Percentiles rank a stretch among this genome's conserved stretches.
Conservation (phyloP, 2,113 vertebrate genomes). For the Carettochelys insculpta region DNA sequence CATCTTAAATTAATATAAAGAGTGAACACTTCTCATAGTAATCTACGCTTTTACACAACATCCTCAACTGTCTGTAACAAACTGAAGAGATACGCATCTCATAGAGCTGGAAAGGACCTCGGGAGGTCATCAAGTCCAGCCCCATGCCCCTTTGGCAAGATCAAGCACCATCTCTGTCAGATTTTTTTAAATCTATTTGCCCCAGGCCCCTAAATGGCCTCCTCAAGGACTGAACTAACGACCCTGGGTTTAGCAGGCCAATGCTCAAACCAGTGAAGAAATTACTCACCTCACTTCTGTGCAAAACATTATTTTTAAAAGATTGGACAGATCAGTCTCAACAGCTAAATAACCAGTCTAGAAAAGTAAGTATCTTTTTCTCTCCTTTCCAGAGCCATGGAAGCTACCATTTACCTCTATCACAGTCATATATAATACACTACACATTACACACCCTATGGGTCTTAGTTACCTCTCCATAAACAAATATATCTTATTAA, state of each 20-base stretch:
- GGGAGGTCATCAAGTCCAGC: too few species aligned
- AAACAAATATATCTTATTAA: background rate
- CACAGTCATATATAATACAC: background rate
- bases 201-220: too few species aligned
- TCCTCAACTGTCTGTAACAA: constrained; percentile 1
- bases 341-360: background rate
- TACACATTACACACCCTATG: background rate
- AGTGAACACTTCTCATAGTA: constrained; percentile 3
- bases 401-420: background rate
- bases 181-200: too few species aligned
- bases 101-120: too few species aligned
- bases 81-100: too few species aligned
- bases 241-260: too few species aligned
- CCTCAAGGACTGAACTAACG: too few species aligned
- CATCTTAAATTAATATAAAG: background rate
- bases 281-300: background rate
- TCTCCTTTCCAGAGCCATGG: background rate
- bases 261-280: too few species aligned
- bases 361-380: background rate
- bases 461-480: background rate
- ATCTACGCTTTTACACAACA: background rate
- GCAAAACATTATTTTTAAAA: background rate
- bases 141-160: too few species aligned
- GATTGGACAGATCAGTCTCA: background rate
- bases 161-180: too few species aligned